phyloP scores from a whole-genome alignment of 1,140 invertebrate species.

The Lysiphlebus fabarum region DNA sequence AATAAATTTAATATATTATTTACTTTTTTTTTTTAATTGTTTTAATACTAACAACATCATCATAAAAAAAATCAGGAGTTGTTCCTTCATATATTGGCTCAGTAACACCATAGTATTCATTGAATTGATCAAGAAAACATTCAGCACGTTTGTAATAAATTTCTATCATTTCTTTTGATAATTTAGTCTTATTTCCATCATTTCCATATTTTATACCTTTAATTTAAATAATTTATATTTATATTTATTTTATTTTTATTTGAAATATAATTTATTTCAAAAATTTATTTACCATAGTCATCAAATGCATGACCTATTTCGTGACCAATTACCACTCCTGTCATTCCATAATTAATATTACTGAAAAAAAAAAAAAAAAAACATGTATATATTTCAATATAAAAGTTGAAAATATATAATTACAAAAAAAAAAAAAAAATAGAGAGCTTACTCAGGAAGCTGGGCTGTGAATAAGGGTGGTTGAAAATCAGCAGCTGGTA shows the following conservation, averaged over 20 bases:
- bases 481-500: slow-evolving; percentile 68
- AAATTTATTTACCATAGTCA: slow-evolving; percentile 39
- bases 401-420: slow-evolving; percentile 22
- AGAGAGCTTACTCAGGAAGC: slow-evolving; percentile 35
- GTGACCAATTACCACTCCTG: slow-evolving; percentile 62
- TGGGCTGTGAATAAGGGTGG: slow-evolving; percentile 59
- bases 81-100: background rate
- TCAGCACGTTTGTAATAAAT: slow-evolving; percentile 17
- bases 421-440: slow-evolving; percentile 2
- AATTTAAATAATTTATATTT: background rate
- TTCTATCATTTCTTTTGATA: slow-evolving; percentile 10
- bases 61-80: background rate
- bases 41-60: slow-evolving; percentile 1
- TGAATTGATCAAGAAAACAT: slow-evolving; percentile 23
- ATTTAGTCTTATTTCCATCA: slow-evolving; percentile 13
- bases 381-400: background rate
- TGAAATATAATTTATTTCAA: background rate
- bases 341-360: slow-evolving; percentile 41
- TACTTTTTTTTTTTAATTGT: background rate
- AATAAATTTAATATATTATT: background rate
- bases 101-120: slow-evolving; percentile 14
- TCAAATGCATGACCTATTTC: slow-evolving; percentile 65
- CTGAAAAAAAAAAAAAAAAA: slow-evolving; percentile 4
- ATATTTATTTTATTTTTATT: background rate
- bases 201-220: slow-evolving; percentile 12